Conservation (phyloP, 2,113 vertebrate species). For the Notiomystis cincta region DNA sequence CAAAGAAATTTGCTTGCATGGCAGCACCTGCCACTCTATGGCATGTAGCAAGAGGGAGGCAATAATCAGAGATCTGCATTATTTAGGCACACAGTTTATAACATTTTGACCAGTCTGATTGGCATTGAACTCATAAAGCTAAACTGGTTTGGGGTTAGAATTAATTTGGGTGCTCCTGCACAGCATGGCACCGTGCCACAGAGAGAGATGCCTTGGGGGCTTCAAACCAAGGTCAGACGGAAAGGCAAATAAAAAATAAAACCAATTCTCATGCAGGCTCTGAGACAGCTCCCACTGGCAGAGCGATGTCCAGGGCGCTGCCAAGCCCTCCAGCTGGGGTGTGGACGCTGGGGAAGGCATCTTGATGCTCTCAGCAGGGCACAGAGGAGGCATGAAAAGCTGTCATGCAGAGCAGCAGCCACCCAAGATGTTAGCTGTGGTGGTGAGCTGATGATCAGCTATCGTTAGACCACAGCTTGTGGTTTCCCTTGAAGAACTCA, state of each 20-base stretch:
- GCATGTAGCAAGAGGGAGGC: neutral
- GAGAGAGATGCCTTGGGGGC: neutral
- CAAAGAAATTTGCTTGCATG: neutral
- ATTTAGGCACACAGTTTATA: fast-evolving
- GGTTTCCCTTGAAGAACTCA: neutral
- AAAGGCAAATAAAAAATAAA: neutral
- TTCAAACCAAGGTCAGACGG: neutral
- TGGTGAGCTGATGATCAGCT: neutral
- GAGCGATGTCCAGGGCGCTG: neutral
- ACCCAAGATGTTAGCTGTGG: neutral
- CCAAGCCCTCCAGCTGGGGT: neutral
- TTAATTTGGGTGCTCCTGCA: neutral
- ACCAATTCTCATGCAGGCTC: neutral
- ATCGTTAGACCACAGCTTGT: neutral
- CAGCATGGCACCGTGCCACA: neutral
- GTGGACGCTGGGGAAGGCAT: neutral
- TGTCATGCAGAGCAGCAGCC: neutral
- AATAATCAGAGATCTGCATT: neutral
- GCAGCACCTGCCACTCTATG: neutral
- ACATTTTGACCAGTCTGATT: neutral
- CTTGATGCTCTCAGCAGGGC: neutral
- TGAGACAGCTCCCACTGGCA: neutral
- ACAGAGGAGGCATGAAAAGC: neutral
- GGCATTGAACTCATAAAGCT: neutral
- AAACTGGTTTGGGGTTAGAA: neutral